Base-by-base conservation (phyloP, 2,888 invertebrate genomes). In the Autographa pulchrina region DNA sequence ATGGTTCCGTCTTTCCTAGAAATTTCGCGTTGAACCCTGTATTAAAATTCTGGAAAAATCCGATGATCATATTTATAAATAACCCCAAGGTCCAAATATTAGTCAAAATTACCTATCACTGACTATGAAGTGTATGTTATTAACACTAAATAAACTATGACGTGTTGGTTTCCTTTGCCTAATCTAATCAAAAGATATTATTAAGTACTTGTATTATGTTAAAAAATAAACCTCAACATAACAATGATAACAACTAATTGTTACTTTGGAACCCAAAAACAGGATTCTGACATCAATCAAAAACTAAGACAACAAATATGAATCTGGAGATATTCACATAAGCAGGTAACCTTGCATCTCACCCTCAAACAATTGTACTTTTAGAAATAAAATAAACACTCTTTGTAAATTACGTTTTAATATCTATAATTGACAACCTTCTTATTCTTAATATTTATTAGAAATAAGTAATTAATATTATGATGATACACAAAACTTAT, bases 381-480 rank as follows among this genome's bases (percentile, higher is more conserved):
- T 35, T 35, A 35, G 35, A 38, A 38, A 11, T 11, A 38, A 38
- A 38, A 38, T 11, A 38, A 38, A 11, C 8, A 38, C 38, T 38
- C 11, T 8, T 11, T 38, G 9, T 38, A 38, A 11, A 38, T 38
- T 38, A 38, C 11, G 11, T 38, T 48, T 20, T 56, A 56, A 56
- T 56, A 56, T 25, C 54, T 25, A 20, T 56, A 61, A 11, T n/a
- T 32, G 20, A 43, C 25, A 18, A 4, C 20, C 43, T 74, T 58
- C 35, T 38, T 18, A 54, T 4, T 38, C 25, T 25, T 25, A 25
- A 25, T 25, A 3, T 48, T 31, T 75, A 20, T 66, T 66, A 54
- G 38, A 11, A 38, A 38, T 11, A 38, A 11, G 38, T 38, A 38
- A 38, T 38, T 38, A 63, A 61, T n/a, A 62, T 54, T 56, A 25